Conservation (phyloP, 2,113 vertebrate genomes). For the Perccottus glenii region DNA sequence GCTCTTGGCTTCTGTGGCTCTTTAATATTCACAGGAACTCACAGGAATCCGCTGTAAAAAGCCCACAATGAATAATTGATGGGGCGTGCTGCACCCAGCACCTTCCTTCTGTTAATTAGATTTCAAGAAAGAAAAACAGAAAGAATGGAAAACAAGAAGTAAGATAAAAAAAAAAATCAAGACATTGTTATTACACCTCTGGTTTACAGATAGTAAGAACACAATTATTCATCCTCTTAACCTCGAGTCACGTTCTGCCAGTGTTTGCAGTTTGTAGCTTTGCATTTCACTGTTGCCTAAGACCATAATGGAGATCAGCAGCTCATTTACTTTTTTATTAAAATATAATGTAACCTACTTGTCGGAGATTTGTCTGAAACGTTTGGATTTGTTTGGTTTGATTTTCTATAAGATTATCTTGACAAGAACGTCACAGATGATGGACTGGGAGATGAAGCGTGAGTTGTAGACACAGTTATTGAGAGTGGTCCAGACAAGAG, state of each 20-base stretch:
- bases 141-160: conserved; percentile 36
- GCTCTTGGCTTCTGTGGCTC: conserved; percentile 55
- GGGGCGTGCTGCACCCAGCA: conserved; percentile 64
- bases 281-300: neutral
- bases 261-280: neutral
- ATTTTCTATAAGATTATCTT: no score
- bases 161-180: conserved; percentile 39
- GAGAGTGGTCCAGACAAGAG: no score
- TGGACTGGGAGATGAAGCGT: no score
- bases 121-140: conserved; percentile 55
- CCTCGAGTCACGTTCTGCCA: neutral
- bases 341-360: no score
- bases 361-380: no score
- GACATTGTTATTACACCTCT: conserved; percentile 46
- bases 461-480: no score
- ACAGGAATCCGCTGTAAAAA: conserved; percentile 72
- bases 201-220: conserved; percentile 19
- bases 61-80: conserved; percentile 79
- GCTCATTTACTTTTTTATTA: no score
- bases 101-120: conserved; percentile 79
- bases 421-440: no score
- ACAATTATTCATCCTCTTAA: conserved; percentile 38
- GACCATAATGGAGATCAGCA: neutral
- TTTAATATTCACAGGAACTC: conserved; percentile 78
- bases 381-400: no score